A percentile compares a stretch with the other conserved stretches of the same genome.
Evolutionary conservation across 1,140 invertebrate genomes (phyloP).

Genomic region (Cheumatopsyche charites): DNA sequence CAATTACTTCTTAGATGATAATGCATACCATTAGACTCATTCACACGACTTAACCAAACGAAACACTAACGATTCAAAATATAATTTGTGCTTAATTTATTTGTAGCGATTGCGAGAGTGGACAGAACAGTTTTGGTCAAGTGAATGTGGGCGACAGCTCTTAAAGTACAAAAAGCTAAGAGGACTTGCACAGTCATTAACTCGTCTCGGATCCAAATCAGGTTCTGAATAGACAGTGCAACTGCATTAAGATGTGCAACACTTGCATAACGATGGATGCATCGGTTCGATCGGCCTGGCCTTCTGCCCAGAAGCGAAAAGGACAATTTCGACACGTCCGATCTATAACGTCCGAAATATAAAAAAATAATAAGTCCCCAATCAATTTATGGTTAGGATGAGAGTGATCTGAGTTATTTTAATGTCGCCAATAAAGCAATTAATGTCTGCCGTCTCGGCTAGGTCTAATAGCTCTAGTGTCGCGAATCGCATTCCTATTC

Average conservation of each 20-base stretch:
- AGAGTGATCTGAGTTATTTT: too few species aligned
- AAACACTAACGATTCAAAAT: too few species aligned
- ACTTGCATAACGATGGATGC: neutral
- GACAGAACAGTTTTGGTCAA: too few species aligned
- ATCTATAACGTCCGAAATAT: neutral
- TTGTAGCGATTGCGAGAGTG: too few species aligned
- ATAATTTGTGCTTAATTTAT: too few species aligned
- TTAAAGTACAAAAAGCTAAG: neutral
- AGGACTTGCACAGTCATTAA: conserved; percentile 9
- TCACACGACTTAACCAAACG: too few species aligned
- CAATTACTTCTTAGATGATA: too few species aligned
- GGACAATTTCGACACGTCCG: neutral
- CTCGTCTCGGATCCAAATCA: conserved; percentile 12
- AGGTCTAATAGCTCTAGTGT: neutral
- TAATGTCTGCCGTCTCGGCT: neutral
- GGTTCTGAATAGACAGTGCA: conserved; percentile 13
- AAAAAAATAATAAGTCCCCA: neutral
- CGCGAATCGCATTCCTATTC: neutral
- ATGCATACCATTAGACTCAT: too few species aligned
- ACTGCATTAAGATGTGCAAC: conserved; percentile 17
- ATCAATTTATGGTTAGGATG: neutral
- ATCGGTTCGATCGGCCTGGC: neutral
- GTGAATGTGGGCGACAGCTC: neutral
- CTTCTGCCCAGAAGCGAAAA: neutral
- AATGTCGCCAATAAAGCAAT: neutral